A percentile compares a stretch with the other conserved stretches of the same genome.
phyloP scores from a whole-genome alignment of 2,888 invertebrate genomes.

The Plagiodera versicolora region DNA sequence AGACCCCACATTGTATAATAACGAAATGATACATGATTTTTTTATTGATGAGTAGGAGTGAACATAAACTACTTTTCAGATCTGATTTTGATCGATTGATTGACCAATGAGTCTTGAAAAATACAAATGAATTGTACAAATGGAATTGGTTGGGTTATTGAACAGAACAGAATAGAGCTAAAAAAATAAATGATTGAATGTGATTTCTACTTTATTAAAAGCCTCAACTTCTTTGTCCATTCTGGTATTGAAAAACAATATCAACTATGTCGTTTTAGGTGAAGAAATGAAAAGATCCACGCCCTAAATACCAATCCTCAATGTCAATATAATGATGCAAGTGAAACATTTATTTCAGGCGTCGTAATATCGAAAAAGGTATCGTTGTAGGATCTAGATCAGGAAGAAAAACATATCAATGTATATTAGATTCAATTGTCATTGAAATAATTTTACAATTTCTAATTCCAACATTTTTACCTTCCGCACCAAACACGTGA shows the following conservation, averaged over 20 bases:
- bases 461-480: conserved; percentile 1
- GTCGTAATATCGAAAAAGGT: not conserved
- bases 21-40: too few species aligned
- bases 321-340: conserved; percentile 17
- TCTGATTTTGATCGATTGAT: too few species aligned
- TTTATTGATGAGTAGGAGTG: too few species aligned
- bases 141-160: too few species aligned
- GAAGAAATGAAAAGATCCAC: conserved; percentile 13
- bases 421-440: not conserved
- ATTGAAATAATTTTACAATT: not conserved
- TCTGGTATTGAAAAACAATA: not conserved
- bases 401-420: not conserved
- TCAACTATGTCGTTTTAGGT: not conserved
- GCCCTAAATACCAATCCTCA: conserved; percentile 7
- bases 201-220: too few species aligned
- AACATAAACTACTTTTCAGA: too few species aligned
- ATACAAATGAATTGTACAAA: too few species aligned
- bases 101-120: too few species aligned
- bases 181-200: too few species aligned
- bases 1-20: too few species aligned
- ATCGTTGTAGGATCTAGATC: not conserved
- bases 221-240: too few species aligned
- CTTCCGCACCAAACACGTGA: conserved; percentile 1
- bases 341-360: not conserved
- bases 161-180: too few species aligned